phyloP scores from a whole-genome alignment of 1,140 invertebrate genomes.

The Telenomus remus region DNA sequence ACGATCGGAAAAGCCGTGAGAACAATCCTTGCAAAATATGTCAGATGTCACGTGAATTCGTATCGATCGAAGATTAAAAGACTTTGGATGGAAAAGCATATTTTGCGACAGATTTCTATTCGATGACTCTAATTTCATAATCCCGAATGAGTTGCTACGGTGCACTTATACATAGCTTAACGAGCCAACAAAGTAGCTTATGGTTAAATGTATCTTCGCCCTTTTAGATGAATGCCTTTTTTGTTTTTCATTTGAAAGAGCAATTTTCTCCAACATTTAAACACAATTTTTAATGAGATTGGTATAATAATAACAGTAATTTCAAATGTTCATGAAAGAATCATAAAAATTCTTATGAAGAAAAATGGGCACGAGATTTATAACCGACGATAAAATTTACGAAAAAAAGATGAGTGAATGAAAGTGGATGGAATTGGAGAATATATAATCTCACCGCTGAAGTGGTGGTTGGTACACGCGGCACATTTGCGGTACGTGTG shows the following conservation, averaged over 20 bases:
- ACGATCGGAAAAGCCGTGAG: not conserved
- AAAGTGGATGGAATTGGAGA: not conserved
- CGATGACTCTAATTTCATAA: conserved; percentile 40
- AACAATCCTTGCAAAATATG: conserved; percentile 17
- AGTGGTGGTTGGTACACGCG: conserved; percentile 65
- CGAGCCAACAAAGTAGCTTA: conserved; percentile 62
- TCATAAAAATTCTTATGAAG: no score
- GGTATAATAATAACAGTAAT: no score
- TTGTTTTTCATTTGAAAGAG: no score
- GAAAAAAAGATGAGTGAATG: not conserved
- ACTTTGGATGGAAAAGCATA: conserved; percentile 13
- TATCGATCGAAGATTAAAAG: conserved; percentile 22
- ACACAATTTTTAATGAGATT: no score
- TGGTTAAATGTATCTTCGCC: conserved; percentile 52
- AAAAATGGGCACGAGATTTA: no score
- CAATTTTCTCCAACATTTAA: no score
- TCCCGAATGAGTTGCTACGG: conserved; percentile 14
- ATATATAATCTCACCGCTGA: conserved; percentile 68
- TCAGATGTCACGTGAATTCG: conserved; percentile 19
- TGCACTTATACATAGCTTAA: conserved; percentile 35
- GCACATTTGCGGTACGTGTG: conserved; percentile 44
- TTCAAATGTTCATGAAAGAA: no score
- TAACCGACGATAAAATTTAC: no score
- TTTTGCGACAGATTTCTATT: conserved; percentile 30
- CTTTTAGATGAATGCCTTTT: conserved; percentile 55